These are phyloP conservation scores for Salvelinus sp. DNA, from an alignment of 2,113 vertebrate genomes.

Conservation along the genomic window DNA sequence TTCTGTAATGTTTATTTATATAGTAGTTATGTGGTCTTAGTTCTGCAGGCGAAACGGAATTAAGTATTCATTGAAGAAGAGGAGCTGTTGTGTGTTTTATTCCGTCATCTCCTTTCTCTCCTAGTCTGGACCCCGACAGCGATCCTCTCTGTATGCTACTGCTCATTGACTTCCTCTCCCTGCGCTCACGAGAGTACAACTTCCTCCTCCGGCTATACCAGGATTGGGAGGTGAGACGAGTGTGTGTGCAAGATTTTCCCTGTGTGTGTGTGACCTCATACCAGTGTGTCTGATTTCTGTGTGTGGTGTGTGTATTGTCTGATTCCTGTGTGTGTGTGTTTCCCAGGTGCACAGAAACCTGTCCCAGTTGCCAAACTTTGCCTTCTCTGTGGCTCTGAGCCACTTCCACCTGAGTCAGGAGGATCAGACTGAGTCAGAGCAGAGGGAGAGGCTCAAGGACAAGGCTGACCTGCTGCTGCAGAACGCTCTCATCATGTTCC, in stretches of 20 bases:
- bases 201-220: conserved; percentile 85
- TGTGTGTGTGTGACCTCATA: background rate
- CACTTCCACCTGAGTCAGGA: conserved; percentile 89
- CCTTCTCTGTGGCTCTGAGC: conserved; percentile 88
- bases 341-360: conserved; percentile 89
- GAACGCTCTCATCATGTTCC: conserved; percentile 89
- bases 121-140: conserved; percentile 89
- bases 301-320: background rate
- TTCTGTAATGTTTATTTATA: too few relatives aligned
- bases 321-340: conserved; percentile 17
- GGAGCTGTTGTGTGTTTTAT: background rate
- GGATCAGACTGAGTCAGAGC: conserved; percentile 77
- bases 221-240: conserved; percentile 89
- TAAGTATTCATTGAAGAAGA: background rate
- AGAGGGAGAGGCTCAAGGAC: conserved; percentile 69
- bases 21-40: too few relatives aligned
- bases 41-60: too few relatives aligned
- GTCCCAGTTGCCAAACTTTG: conserved; percentile 96
- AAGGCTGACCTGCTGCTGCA: conserved; percentile 79
- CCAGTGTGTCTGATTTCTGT: background rate
- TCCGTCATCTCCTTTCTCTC: background rate
- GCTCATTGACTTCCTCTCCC: conserved; percentile 85
- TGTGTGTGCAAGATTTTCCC: background rate
- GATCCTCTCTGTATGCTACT: conserved; percentile 93
- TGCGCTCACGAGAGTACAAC: conserved; percentile 85